phyloP scores from a whole-genome alignment of 2,113 vertebrate genomes.

The Phainopepla nitens region DNA sequence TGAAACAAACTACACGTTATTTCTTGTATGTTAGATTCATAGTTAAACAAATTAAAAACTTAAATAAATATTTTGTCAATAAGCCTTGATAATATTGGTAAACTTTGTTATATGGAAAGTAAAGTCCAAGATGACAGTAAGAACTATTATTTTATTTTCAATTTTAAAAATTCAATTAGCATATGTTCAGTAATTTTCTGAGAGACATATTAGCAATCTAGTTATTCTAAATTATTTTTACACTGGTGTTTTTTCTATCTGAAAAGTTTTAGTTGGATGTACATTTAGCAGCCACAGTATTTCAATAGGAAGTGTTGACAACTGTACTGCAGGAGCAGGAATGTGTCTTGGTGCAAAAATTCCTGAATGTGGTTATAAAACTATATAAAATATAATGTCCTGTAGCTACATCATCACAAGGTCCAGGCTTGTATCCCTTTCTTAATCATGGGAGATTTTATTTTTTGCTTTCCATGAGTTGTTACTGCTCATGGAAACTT shows the following conservation, averaged over 20 bases:
- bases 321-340: neutral
- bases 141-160: neutral
- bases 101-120: neutral
- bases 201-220: neutral
- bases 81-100: neutral
- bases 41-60: neutral
- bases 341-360: neutral
- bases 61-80: neutral
- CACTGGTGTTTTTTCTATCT: neutral
- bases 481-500: neutral
- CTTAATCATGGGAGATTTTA: neutral
- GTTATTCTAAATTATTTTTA: neutral
- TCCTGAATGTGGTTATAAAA: neutral
- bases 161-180: neutral
- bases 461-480: neutral
- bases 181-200: neutral
- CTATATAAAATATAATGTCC: neutral
- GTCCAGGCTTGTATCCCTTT: neutral
- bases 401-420: neutral
- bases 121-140: neutral
- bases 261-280: neutral
- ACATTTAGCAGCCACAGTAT: neutral
- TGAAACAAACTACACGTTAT: neutral
- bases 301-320: neutral
- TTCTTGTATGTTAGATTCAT: neutral